A percentile compares a stretch with the other conserved stretches of the same genome.
These are phyloP conservation scores for Columba livia DNA, from an alignment of 2,113 vertebrate species.

Conservation along the genomic window DNA sequence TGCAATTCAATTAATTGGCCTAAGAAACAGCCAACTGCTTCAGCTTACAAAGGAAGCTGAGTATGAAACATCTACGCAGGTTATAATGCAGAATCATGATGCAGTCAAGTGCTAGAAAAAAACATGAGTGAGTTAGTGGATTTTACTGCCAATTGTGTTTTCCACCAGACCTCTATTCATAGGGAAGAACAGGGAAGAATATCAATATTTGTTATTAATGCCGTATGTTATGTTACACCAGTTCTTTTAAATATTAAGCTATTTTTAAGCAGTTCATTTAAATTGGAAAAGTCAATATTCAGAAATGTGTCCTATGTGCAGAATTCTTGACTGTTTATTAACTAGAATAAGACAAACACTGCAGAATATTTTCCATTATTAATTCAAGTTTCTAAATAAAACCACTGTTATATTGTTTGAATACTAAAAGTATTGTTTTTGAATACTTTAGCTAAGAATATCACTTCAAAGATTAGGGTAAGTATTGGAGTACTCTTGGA, in stretches of 20 bases:
- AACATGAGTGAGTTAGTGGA: neutral
- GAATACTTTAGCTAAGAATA: slow-evolving; percentile 2
- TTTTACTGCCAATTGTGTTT: slow-evolving; percentile 15
- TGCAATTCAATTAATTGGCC: neutral
- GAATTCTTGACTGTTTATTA: slow-evolving; percentile 22
- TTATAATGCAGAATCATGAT: slow-evolving; percentile 3
- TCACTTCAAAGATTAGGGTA: neutral
- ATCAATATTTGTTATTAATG: slow-evolving; percentile 32
- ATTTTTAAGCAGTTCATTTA: slow-evolving; percentile 36
- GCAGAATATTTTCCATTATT: slow-evolving; percentile 33
- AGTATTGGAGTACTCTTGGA: neutral
- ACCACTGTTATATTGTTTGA: neutral
- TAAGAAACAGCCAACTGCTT: neutral
- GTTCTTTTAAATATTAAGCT: slow-evolving; percentile 24
- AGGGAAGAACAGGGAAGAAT: neutral
- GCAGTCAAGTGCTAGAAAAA: slow-evolving; percentile 5
- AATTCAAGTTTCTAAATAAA: slow-evolving; percentile 47
- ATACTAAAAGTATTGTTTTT: neutral
- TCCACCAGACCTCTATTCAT: neutral
- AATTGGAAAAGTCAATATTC: slow-evolving; percentile 12
- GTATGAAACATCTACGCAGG: neutral
- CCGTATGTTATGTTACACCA: neutral
- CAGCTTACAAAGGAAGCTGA: neutral
- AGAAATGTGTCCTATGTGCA: slow-evolving; percentile 6
- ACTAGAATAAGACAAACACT: neutral